Base-by-base conservation (phyloP, 2,888 invertebrate genomes). In the Troglohyphantes excavatus region DNA sequence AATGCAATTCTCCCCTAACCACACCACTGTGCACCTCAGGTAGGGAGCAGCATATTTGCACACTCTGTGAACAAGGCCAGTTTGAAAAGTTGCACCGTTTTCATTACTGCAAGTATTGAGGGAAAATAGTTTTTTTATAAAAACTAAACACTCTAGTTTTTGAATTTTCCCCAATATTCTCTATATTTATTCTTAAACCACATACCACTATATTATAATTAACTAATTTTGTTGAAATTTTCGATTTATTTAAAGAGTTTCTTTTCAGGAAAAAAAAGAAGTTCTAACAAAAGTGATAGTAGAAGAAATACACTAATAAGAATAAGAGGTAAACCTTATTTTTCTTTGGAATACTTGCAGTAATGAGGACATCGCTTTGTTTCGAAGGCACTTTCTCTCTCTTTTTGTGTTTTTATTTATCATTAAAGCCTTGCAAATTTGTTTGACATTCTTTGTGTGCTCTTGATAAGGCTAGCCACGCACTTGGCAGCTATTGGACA, bases 81-180 rank as follows among this genome's bases (percentile, higher is more conserved):
- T 53, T 46, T 53, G n/a, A 17, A 53, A 17, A 53, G 13, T 2
- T 53, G n/a, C 17, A 5, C 53, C 5, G 53, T n/a, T 53, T 53
- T 53, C 53, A 53, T 53, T 53, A 53, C 53, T 53, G 53, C 53
- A 53, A 53, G 53, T 53, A 53, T 53, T n/a, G 53, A 53, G 17
- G 13, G 53, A 53, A 53, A 53, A 17, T n/a, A 53, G n/a, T 5
- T 53, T 53, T 53, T 17, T 3, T 33, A 13, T 46, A 13, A 46
- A 46, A 13, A 13, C 46, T 46, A 13, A n/a, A n/a, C n/a, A n/a
- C n/a, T n/a, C n/a, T n/a, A n/a, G n/a, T n/a, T 33, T 33, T 46
- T 46, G 2, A 46, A 17, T 7, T 13, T 5, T 13, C 53, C 13
- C n/a, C 13, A 53, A 53, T 53, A 1, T n/a, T 2, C 17, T 6